phyloP scores from a whole-genome alignment of 2,797 vertebrate genomes.

The Gambusia yucatana region DNA sequence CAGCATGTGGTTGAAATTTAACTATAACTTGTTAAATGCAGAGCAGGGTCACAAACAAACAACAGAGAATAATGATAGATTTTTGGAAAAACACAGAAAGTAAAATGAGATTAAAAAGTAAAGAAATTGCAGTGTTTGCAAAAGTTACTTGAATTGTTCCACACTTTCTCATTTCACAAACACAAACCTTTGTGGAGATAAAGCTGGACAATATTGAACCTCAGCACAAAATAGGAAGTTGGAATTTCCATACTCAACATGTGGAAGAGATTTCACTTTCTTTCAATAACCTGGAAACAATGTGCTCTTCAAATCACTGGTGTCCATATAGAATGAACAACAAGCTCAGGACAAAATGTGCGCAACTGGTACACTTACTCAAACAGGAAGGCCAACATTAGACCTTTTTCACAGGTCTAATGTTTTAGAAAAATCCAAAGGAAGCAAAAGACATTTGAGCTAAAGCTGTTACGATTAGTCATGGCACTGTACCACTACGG shows the following conservation, averaged over 20 bases:
- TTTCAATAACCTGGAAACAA: not conserved
- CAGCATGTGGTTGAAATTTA: too few relatives aligned
- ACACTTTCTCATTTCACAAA: not conserved
- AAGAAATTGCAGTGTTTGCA: not conserved
- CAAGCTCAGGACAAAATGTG: not conserved
- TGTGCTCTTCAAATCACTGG: not conserved
- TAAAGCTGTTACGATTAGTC: slow-evolving; percentile 38
- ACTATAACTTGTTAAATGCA: too few relatives aligned
- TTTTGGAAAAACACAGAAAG: too few relatives aligned
- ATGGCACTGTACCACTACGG: not conserved
- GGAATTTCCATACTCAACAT: not conserved
- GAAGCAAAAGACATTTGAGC: slow-evolving; percentile 21
- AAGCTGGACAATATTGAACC: not conserved
- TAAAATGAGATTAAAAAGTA: too few relatives aligned
- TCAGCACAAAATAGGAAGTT: slow-evolving; percentile 6
- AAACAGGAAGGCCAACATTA: slow-evolving; percentile 1
- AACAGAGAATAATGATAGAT: too few relatives aligned
- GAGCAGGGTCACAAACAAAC: too few relatives aligned
- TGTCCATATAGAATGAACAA: not conserved
- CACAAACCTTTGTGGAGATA: not conserved
- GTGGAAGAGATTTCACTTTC: slow-evolving; percentile 16
- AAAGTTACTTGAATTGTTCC: not conserved
- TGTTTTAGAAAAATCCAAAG: slow-evolving; percentile 25
- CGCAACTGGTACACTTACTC: not conserved
- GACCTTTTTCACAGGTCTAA: not conserved